Evolutionary conservation across 1,140 invertebrate genomes (phyloP).

Genomic region (Drosophila prosaltans): DNA sequence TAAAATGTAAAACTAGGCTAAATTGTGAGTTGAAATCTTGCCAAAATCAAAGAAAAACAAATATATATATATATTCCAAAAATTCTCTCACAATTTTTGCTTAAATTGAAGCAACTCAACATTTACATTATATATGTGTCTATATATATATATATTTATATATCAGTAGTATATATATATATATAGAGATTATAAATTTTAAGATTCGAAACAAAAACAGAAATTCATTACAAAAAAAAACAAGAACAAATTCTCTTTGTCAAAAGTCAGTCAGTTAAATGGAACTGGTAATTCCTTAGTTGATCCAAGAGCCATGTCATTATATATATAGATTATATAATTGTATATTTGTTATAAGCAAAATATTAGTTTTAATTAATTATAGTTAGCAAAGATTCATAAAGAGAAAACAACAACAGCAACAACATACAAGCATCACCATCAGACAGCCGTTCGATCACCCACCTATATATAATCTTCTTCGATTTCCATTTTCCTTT

Average conservation of each 20-base stretch:
- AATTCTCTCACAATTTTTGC: neutral
- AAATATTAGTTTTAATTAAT: neutral
- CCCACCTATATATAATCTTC: neutral
- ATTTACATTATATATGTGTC: neutral
- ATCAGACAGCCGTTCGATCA: neutral
- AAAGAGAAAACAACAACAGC: neutral
- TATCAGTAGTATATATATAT: neutral
- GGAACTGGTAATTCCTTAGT: slow-evolving; percentile 52
- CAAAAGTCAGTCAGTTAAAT: slow-evolving; percentile 34
- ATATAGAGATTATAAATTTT: no score
- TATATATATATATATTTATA: slow-evolving; percentile 5
- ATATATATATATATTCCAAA: neutral
- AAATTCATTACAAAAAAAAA: no score
- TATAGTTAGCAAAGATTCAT: slow-evolving; percentile 15
- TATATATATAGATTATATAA: slow-evolving; percentile 30
- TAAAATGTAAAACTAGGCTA: neutral
- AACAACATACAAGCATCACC: neutral
- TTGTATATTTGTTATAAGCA: slow-evolving; percentile 18
- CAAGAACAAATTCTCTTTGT: neutral
- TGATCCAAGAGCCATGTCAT: slow-evolving; percentile 57
- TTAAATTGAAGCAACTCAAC: neutral
- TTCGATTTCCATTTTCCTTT: neutral
- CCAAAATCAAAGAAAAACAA: neutral
- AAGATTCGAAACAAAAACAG: no score
- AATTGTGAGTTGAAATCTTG: no score